Conservation (phyloP, 2,888 invertebrate genomes). For the Callinectes sapidus region DNA sequence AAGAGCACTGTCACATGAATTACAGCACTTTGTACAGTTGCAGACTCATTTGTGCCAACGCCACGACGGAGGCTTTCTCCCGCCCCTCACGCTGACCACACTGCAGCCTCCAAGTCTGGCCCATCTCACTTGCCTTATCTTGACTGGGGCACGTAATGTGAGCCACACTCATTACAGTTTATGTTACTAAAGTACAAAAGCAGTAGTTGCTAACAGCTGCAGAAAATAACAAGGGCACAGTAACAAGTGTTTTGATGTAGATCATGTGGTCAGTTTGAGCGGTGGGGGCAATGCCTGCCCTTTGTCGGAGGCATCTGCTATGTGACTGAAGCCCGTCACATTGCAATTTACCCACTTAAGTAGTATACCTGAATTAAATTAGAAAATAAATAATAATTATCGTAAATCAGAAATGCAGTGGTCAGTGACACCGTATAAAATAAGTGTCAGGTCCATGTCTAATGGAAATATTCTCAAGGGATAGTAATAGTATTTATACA, state of each 20-base stretch:
- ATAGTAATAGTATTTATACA: conserved; percentile 69
- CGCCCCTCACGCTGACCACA: conserved; percentile 57
- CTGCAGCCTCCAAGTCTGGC: conserved; percentile 43
- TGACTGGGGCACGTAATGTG: conserved; percentile 49
- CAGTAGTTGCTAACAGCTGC: conserved; percentile 55
- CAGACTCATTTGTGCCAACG: conserved; percentile 66
- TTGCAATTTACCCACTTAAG: conserved; percentile 70
- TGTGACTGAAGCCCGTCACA: conserved; percentile 62
- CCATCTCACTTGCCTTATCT: conserved; percentile 47
- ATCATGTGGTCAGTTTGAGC: conserved; percentile 43
- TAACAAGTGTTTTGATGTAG: conserved; percentile 60
- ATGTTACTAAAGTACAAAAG: conserved; percentile 41
- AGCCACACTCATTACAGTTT: conserved; percentile 37
- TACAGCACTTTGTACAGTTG: conserved; percentile 68
- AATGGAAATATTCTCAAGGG: conserved; percentile 61
- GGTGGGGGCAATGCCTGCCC: conserved; percentile 57
- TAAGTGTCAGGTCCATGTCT: conserved; percentile 64
- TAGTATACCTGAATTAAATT: conserved; percentile 72
- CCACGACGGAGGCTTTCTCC: conserved; percentile 49
- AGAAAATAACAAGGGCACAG: conserved; percentile 67
- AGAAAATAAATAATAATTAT: conserved; percentile 68
- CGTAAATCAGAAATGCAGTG: conserved; percentile 68
- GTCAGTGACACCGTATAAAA: conserved; percentile 57
- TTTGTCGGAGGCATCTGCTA: conserved; percentile 61
- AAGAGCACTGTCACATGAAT: conserved; percentile 63